Evolutionary conservation across 2,797 vertebrate species (phyloP), one percentile per base, ranked within the genome.

Genomic region (Okamejei kenojei): DNA sequence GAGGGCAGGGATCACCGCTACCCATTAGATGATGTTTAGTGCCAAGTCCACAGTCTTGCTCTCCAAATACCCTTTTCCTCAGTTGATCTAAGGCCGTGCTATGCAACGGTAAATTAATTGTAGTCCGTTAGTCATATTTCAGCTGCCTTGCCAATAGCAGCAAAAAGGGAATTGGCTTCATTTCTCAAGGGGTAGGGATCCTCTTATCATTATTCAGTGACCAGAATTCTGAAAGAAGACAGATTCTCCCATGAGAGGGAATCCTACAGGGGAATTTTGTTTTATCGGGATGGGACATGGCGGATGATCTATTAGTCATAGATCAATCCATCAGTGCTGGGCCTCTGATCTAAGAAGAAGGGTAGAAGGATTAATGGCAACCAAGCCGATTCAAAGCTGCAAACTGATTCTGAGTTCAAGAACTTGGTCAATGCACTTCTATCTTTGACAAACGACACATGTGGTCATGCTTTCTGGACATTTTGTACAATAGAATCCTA

Each of bases 401-500:
- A 88, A 88, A 68, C 10, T 1, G 38, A 92, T 32, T 38, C 21
- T 35, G 35, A 76, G 38, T 17, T 92, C 71, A 92, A 38, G 21
- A 73, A 74, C 88, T 32, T 71, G 68, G 32, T 45, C 90, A 17
- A 54, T 54, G 26, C 76, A 54, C 4, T 74, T 23, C 45, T 45
- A 76, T 74, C 21, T 74, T 17, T 54, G 65, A 92, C 90, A 92
- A 76, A 23, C 73, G 90, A 45, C 90, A 76, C 21, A n/a, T 76
- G 45, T 26, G 6, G 71, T 76, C 90, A 92, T n/a, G 90, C 90
- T 7, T 11, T 74, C 71, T 76, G 38, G 11, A 92, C 15, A 21
- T 92, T 76, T 76, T 92, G 71, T n/a, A 73, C 26, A 38, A 68
- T 45, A 73, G 90, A 92, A 92, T 76, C 21, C 26, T 54, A 76